phyloP scores from a whole-genome alignment of 2,113 vertebrate species.

The Tylochromis polylepis region DNA sequence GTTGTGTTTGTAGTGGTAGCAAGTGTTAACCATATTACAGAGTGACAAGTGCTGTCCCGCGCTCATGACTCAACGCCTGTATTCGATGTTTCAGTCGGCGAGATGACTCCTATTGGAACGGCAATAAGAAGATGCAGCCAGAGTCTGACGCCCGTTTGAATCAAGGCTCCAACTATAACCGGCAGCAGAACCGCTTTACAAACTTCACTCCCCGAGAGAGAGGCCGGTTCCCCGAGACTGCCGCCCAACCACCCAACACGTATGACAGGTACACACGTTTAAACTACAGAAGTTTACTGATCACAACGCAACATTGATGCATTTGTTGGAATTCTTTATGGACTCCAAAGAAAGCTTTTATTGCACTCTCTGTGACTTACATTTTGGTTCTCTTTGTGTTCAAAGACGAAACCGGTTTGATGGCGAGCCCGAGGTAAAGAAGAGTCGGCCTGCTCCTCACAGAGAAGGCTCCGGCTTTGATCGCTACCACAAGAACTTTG shows the following conservation, averaged over 20 bases:
- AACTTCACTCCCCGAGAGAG: slow-evolving; percentile 88
- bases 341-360: background rate
- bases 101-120: slow-evolving; percentile 91
- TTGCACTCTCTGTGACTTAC: background rate
- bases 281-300: background rate
- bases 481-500: slow-evolving; percentile 87
- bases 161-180: slow-evolving; percentile 86
- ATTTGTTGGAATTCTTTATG: background rate
- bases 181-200: slow-evolving; percentile 88
- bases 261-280: slow-evolving; percentile 81
- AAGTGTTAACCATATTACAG: background rate
- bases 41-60: background rate
- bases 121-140: slow-evolving; percentile 87
- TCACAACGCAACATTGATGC: background rate
- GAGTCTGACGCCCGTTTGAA: slow-evolving; percentile 84
- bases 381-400: background rate
- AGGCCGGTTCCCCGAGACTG: slow-evolving; percentile 80
- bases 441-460: slow-evolving; percentile 79
- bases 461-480: slow-evolving; percentile 85
- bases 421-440: slow-evolving; percentile 85
- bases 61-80: background rate
- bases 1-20: background rate
- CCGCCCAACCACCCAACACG: slow-evolving; percentile 76
- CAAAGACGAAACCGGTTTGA: slow-evolving; percentile 87
- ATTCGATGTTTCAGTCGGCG: slow-evolving; percentile 70